These are phyloP conservation scores for Lepidothrix coronata DNA, from an alignment of 2,113 vertebrate species.

Conservation along the genomic window DNA sequence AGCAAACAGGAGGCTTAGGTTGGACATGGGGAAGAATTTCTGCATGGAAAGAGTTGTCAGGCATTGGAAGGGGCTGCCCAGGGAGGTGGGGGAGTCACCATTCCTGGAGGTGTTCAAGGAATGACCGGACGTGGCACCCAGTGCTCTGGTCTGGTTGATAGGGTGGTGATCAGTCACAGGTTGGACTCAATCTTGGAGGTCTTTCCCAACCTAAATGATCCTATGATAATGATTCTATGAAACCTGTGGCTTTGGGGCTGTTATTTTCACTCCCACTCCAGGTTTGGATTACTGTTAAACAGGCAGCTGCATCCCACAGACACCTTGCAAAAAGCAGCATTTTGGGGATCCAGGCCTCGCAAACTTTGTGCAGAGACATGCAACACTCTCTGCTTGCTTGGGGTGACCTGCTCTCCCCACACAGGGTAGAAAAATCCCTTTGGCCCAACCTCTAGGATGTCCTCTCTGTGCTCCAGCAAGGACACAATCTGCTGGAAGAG, in stretches of 20 bases:
- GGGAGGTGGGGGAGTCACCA: neutral
- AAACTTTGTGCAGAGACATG: no score
- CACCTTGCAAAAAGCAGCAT: neutral
- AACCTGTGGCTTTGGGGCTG: neutral
- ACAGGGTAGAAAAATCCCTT: neutral
- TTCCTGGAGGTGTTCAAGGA: neutral
- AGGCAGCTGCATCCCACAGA: neutral
- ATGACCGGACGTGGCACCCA: rapidly evolving
- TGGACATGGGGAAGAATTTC: neutral
- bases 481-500: neutral
- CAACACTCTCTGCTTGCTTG: rapidly evolving
- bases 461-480: neutral
- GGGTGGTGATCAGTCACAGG: neutral
- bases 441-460: neutral
- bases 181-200: no score
- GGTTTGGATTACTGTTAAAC: neutral
- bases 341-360: neutral
- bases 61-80: neutral
- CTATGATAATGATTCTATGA: neutral
- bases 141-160: neutral
- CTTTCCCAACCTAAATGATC: neutral
- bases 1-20: neutral
- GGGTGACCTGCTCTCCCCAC: neutral
- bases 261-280: neutral
- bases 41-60: neutral